Evolutionary conservation across 2,797 vertebrate genomes (phyloP).

Genomic region (Coilia nasus): DNA sequence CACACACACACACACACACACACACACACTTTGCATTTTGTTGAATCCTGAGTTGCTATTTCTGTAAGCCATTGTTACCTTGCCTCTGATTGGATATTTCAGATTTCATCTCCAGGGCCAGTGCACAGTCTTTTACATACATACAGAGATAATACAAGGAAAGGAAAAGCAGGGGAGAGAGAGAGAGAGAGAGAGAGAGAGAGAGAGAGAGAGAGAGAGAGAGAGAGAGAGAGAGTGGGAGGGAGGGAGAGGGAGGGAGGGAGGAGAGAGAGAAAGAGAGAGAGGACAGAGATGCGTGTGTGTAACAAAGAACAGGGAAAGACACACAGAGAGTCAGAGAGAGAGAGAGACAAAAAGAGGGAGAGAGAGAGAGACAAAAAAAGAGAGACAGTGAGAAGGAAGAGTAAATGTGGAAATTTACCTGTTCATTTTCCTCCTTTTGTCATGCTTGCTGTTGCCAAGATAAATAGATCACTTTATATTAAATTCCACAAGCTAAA

Average conservation of each 20-base stretch:
- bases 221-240: slow-evolving; percentile 8
- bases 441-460: slow-evolving; percentile 65
- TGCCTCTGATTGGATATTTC: not conserved
- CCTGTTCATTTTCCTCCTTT: slow-evolving; percentile 62
- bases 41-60: not conserved
- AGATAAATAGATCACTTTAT: slow-evolving; percentile 74
- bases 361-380: slow-evolving; percentile 5
- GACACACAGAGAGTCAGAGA: not conserved
- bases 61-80: slow-evolving; percentile 7
- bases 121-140: not conserved
- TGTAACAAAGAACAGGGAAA: not conserved
- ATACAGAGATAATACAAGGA: not conserved
- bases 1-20: too few relatives aligned
- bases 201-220: not conserved
- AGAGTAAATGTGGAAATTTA: slow-evolving; percentile 55
- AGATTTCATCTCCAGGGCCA: slow-evolving; percentile 23
- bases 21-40: not conserved
- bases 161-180: not conserved
- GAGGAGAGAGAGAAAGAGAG: slow-evolving; percentile 17
- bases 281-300: not conserved
- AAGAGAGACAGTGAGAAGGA: slow-evolving; percentile 28
- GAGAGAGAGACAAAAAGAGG: not conserved
- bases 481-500: slow-evolving; percentile 71
- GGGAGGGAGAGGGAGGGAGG: slow-evolving; percentile 25
- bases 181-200: not conserved